Base-by-base conservation (phyloP, 2,797 vertebrate species). In the Pelochelys cantorii region DNA sequence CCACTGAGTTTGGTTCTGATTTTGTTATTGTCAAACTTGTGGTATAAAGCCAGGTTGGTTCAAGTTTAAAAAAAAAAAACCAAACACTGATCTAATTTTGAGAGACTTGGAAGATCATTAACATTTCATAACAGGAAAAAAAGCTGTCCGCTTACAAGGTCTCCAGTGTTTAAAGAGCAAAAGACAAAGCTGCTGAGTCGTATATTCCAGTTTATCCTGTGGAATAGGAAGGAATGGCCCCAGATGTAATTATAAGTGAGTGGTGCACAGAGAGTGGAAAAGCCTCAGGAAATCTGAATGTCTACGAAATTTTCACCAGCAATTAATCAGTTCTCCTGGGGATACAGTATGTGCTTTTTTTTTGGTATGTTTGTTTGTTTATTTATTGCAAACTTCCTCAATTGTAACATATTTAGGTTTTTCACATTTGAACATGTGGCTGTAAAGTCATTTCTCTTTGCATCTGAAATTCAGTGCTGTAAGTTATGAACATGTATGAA, bases 201-300 rank as follows among this genome's bases (percentile, higher is more conserved):
- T 87, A 71, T 91, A 91, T 95, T 96, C 96, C 92, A 94, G 90
- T 95, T 97, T 93, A 71, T 97, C 96, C 97, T 92, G 95, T 87
- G 97, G 94, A 96, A 95, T 96, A 89, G 97, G 97, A 97, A 98
- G 98, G 97, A 97, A 98, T 95, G 96, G 95, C 96, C 97, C 97
- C 97, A 98, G 97, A 96, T 90, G 5, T 92, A 97, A 97, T 97
- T 96, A 97, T 97, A 97, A 98, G 97, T 92, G 97, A 98, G 97
- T 90, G 90, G 81, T 93, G 95, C 84, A 62, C 89, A 6, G 74
- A 92, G 94, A 92, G 81, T 95, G 97, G 97, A 15, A 95, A 96
- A 96, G 94, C 81, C 94, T 93, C 97, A 97, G 98, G 97, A 97
- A 98, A 93, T 60, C 37, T 95, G 95, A 94, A 93, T 97, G 95